phyloP scores from a whole-genome alignment of 2,113 vertebrate species.

The Campylorhamphus procurvoides region DNA sequence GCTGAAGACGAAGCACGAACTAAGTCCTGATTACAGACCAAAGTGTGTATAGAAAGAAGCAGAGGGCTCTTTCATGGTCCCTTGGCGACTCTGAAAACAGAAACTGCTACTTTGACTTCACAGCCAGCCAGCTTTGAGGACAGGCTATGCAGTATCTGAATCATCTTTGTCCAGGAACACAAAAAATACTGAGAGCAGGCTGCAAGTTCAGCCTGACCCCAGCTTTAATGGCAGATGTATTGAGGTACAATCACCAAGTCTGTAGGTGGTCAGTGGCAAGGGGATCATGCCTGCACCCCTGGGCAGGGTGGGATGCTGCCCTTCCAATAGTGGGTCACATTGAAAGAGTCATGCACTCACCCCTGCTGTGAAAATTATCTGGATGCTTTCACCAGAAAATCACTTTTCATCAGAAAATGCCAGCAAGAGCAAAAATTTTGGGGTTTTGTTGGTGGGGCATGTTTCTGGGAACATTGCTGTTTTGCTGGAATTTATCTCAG shows the following conservation, averaged over 20 bases:
- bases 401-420: not conserved
- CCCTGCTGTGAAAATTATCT: not conserved
- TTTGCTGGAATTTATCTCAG: not conserved
- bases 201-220: not conserved
- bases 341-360: accelerated
- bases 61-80: not conserved
- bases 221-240: not conserved
- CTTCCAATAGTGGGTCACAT: not conserved
- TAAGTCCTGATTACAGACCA: not conserved
- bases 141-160: not conserved
- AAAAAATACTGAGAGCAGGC: not conserved
- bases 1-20: not conserved
- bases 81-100: not conserved
- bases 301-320: not conserved
- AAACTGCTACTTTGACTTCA: not conserved
- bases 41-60: not conserved
- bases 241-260: not conserved
- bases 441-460: not conserved
- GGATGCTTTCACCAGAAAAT: not conserved
- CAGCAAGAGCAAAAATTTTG: not conserved
- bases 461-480: not conserved
- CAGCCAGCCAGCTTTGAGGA: not conserved
- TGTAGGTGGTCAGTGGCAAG: not conserved
- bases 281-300: not conserved
- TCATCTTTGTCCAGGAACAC: not conserved